Evolutionary conservation across 2,888 invertebrate species (phyloP), one percentile per base, ranked within the genome.

Genomic region (Tolmerus cingulatus): DNA sequence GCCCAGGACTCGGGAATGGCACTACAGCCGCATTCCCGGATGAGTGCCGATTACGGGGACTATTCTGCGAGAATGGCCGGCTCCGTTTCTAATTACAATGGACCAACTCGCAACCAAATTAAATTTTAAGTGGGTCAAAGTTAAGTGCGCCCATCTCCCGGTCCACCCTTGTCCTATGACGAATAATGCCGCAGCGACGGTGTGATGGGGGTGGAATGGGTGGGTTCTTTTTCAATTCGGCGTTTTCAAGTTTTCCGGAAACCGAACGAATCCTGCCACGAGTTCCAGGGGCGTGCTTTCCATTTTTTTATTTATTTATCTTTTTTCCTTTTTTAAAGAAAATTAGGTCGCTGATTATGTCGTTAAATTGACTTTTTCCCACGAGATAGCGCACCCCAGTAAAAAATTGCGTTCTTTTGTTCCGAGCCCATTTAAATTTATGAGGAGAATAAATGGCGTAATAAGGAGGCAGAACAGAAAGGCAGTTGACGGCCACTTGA

Each of bases 61-160:
- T 78, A 78, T 40, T 40, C 9, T 78, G 14, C 19, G 78, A 9
- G 23, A 40, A 43, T 34, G 34, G 23, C 19, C 78, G 19, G 78
- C 78, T 78, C 43, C n/a, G 43, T 78, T 78, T 78, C 78, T 78
- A 78, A 46, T 78, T 78, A 78, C 78, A 78, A 43, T 78, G 40
- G 40, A 43, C 23, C 78, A 23, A 43, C 19, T 78, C 23, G n/a
- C 37, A 40, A 16, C 19, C 37, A 78, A 78, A 40, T 78, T 40
- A 78, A 78, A 78, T 40, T 78, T 78, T 78, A 78, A 78, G 78
- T 78, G 78, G 78, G 78, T 78, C 78, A 78, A 78, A 78, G 78
- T 78, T 78, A 78, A 78, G 78, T 40, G 78, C 7, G 12, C 37
- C 34, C 37, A 43, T 16, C 43, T 46, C 19, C 78, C 23, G 19